Evolutionary conservation across 92 coral and sea anemone genomes (phyloP).

Genomic region (Phenganax stokvisi): DNA sequence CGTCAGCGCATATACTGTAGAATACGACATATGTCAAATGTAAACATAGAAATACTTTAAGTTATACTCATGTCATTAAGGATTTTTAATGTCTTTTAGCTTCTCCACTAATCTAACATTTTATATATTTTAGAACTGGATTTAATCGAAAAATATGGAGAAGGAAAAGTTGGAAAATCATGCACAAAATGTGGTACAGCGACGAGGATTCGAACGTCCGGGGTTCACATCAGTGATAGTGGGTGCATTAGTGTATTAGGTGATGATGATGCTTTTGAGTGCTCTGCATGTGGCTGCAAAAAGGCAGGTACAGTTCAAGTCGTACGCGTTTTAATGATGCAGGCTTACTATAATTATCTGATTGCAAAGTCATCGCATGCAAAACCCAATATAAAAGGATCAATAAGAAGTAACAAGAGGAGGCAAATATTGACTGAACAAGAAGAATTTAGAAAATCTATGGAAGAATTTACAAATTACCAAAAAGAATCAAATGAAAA

Average conservation of each 20-base stretch:
- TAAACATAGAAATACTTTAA: too few species aligned
- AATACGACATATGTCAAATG: too few species aligned
- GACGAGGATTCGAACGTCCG: background rate
- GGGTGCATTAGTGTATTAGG: background rate
- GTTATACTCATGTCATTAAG: too few species aligned
- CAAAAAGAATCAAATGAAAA: constrained; percentile 40
- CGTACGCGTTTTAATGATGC: background rate
- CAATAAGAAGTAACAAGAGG: background rate
- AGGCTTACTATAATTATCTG: constrained; percentile 11
- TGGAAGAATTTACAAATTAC: constrained; percentile 16
- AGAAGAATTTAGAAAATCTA: constrained; percentile 8
- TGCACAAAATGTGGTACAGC: constrained; percentile 4
- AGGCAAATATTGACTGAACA: constrained; percentile 9
- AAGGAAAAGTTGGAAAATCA: background rate
- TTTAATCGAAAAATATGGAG: background rate
- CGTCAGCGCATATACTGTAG: too few species aligned
- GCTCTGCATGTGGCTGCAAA: background rate
- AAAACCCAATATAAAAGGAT: background rate
- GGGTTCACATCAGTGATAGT: constrained; percentile 23
- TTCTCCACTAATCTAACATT: too few species aligned
- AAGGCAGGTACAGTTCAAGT: background rate
- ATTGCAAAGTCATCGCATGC: constrained; percentile 19
- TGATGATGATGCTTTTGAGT: constrained; percentile 1
- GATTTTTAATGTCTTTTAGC: too few species aligned
- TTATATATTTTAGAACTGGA: background rate